Evolutionary conservation across 2,113 vertebrate species (phyloP), one percentile per base, ranked within the genome.

Genomic region (Podarcis raffonei): DNA sequence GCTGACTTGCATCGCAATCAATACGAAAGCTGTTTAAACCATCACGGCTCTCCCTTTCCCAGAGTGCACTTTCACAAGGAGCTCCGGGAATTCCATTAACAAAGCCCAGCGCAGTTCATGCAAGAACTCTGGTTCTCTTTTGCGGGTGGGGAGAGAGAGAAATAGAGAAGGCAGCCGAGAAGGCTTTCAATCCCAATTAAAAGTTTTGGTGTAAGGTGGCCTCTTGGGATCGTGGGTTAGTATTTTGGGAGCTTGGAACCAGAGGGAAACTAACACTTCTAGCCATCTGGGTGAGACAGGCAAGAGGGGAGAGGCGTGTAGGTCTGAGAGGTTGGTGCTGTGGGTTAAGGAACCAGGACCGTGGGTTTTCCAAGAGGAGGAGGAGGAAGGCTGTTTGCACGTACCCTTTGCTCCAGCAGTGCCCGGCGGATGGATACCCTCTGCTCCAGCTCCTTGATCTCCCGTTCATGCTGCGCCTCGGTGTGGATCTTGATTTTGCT

Each of bases 401-500:
- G 87, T 85, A 98, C 98, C 96, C 98, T 97, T 92, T 98, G 98
- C 92, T 99, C 98, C 89, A 99, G 95, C 91, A 99, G 96, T 0
- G 98, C 98, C n/a, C 98, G 96, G 90, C 98, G 97, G 91, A 98
- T 97, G 76, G 98, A 98, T n/a, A 98, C 98, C 66, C 98, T 97
- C 96, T 98, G 98, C 88, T 98, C 98, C 95, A 98, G 97, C 94
- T 99, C 98, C 92, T 98, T 98, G 53, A 97, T 96, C 95, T 99
- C 98, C 16, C 98, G 93, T 89, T 98, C 98, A 0, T 99, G 98
- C 90, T 98, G 98, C 0, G 98, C 97, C 91, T 98, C 98, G 0
- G 98, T 98, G 92, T 98, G 98, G 93, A 98, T 98, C 96, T 99
- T 98, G 96, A 99, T 99, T 94, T 99, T 99, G 94, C 98, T 98